Evolutionary conservation across 2,888 invertebrate genomes (phyloP), one percentile per base, ranked within the genome.

Genomic region (Nineta flava): DNA sequence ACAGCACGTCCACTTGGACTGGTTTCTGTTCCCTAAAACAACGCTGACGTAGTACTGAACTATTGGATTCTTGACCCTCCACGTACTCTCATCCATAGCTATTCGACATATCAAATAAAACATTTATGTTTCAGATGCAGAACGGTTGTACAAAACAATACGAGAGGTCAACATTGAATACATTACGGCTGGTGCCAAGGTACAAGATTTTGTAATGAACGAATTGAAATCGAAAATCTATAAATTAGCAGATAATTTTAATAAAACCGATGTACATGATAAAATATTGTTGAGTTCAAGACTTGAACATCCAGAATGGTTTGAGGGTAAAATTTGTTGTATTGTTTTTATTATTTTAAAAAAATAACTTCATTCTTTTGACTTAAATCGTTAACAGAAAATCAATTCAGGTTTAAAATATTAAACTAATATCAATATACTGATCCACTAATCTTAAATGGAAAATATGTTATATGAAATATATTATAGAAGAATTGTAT

Each of bases 261-360:
- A 65, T 49, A 64, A 64, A 32, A 60, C 66, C 44, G 74, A 82
- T 59, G 6, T 5, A 7, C 70, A 76, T 5, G 71, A 72, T 15
- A 79, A 80, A 56, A 70, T 73, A 0, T 65, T 71, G 55, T 68
- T 77, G 21, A 81, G 81, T 59, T 72, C 72, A 42, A 73, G 75
- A 53, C 68, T 73, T 9, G 79, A 83, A 53, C 83, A 90, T 65
- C 78, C 82, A 1, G 80, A 77, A 53, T 90, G 90, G 90, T 90
- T 90, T 68, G 72, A 75, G 69, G 85, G 86, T 70, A 71, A 56
- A 62, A 46, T 43, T 16, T 26, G 4, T 26, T 26, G 26, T 6
- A 7, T 26, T 26, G 7, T 26, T 26, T 26, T 26, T 26, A 26
- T 26, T 50, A 35, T 50, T 48, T 15, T 34, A 26, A 26, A 26